phyloP scores from a whole-genome alignment of 2,113 vertebrate genomes.

The Bungarus multicinctus region DNA sequence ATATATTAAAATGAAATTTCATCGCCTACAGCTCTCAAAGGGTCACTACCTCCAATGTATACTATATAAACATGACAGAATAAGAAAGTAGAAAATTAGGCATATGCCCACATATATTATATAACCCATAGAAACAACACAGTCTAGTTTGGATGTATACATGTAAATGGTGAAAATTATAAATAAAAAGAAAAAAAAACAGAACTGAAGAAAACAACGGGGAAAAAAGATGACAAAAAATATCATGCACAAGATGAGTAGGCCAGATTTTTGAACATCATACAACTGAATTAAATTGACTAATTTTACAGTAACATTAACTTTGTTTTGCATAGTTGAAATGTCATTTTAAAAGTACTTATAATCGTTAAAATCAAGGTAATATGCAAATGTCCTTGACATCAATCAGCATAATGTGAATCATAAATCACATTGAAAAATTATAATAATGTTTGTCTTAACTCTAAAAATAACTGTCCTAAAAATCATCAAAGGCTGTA shows the following conservation, averaged over 20 bases:
- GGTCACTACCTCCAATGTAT: too few species aligned
- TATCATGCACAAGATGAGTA: not conserved
- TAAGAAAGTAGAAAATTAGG: too few species aligned
- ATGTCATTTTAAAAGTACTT: not conserved
- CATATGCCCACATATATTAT: too few species aligned
- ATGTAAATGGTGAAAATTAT: not conserved
- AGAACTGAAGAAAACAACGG: not conserved
- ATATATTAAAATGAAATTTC: too few species aligned
- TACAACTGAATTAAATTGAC: not conserved
- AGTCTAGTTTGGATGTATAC: too few species aligned
- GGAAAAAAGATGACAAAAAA: not conserved
- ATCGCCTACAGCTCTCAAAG: too few species aligned
- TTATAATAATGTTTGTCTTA: not conserved
- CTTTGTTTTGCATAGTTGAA: not conserved
- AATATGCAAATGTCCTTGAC: not conserved
- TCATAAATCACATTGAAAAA: not conserved
- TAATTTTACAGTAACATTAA: not conserved
- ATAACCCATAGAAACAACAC: too few species aligned
- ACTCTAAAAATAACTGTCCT: not conserved
- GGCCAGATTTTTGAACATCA: not conserved
- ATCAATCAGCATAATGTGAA: not conserved
- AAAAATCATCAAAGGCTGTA: not conserved
- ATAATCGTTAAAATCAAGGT: not conserved
- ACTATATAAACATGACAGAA: too few species aligned
- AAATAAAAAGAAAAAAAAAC: not conserved